A percentile compares a stretch with the other conserved stretches of the same genome.
Conservation (phyloP, 1,140 invertebrate genomes). For the Armadillidium nasatum region DNA sequence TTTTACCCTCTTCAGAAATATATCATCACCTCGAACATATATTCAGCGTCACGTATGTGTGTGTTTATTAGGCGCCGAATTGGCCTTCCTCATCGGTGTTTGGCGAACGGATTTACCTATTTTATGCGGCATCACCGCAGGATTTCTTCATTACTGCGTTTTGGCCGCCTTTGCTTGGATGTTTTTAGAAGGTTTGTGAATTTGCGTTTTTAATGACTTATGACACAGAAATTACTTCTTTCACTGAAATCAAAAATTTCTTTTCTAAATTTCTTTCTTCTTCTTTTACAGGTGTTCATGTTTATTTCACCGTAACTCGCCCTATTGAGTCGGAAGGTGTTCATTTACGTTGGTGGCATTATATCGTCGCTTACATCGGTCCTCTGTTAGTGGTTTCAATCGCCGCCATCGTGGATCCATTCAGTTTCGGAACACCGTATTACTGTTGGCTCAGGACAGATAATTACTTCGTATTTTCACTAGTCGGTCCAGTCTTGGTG, state of each 20-base stretch:
- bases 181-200: conserved; percentile 77
- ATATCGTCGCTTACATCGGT: conserved; percentile 73
- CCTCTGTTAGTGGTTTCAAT: conserved; percentile 68
- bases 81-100: conserved; percentile 87
- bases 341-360: conserved; percentile 72
- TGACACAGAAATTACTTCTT: too few relatives aligned
- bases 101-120: conserved; percentile 77
- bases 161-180: conserved; percentile 94
- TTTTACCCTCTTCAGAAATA: conserved; percentile 73
- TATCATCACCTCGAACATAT: conserved; percentile 75
- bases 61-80: conserved; percentile 83
- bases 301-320: conserved; percentile 90
- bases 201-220: too few relatives aligned
- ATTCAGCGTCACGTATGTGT: conserved; percentile 93
- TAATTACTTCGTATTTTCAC: conserved; percentile 83
- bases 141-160: conserved; percentile 89
- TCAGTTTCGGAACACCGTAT: conserved; percentile 76
- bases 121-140: conserved; percentile 84
- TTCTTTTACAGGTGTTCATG: conserved; percentile 71
- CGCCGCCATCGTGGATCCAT: conserved; percentile 71
- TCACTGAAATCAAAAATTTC: too few relatives aligned
- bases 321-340: conserved; percentile 86
- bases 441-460: conserved; percentile 86
- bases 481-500: conserved; percentile 81
- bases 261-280: too few relatives aligned